phyloP scores from a whole-genome alignment of 2,113 vertebrate genomes.

The Megaceryle torquata region DNA sequence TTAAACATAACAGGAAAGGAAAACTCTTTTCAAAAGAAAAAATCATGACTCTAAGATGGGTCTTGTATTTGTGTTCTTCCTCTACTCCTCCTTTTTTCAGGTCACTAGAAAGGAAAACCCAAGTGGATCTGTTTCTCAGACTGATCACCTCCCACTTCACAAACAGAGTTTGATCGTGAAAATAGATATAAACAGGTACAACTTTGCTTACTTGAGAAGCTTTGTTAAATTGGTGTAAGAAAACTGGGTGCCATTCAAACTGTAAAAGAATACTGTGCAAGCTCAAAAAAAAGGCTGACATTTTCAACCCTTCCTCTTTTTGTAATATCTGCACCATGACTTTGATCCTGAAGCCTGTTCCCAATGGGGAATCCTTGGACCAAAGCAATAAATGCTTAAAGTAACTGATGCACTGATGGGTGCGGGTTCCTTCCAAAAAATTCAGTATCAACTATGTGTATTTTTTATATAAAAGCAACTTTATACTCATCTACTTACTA shows the following conservation, averaged over 20 bases:
- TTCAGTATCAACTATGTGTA: neutral
- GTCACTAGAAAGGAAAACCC: neutral
- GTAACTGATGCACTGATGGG: neutral
- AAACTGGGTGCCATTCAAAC: neutral
- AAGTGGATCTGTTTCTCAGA: neutral
- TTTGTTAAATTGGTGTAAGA: neutral
- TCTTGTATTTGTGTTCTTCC: neutral
- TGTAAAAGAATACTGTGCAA: neutral
- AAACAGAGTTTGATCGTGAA: neutral
- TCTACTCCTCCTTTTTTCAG: neutral
- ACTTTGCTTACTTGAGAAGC: neutral
- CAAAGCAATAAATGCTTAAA: neutral
- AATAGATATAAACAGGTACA: neutral
- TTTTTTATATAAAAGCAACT: neutral
- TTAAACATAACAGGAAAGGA: neutral
- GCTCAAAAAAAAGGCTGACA: fast-evolving
- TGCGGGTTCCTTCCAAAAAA: neutral
- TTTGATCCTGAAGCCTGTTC: neutral
- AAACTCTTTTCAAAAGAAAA: neutral
- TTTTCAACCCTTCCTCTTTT: fast-evolving
- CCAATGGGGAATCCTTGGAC: neutral
- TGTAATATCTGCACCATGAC: neutral
- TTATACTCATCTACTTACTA: neutral
- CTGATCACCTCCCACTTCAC: neutral
- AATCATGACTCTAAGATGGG: neutral